Evolutionary conservation across 2,113 vertebrate species (phyloP).

Genomic region (Castor canadensis): DNA sequence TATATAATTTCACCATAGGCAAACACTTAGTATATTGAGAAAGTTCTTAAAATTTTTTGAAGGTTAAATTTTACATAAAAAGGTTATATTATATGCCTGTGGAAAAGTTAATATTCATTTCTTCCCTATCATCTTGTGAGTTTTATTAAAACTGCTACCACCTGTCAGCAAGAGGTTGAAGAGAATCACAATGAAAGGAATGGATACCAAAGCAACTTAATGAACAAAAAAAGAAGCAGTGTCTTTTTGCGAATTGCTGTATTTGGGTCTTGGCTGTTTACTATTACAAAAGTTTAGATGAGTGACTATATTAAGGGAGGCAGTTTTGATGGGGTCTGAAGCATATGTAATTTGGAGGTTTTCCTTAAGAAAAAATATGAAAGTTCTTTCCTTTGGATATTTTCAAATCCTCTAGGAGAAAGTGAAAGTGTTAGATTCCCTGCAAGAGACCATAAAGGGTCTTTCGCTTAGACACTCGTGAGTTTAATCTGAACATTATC

Average conservation of each 20-base stretch:
- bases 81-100: slow-evolving; percentile 58
- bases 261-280: neutral
- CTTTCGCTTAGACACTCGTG: neutral
- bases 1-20: slow-evolving; percentile 4
- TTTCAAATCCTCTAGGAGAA: neutral
- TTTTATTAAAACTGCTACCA: slow-evolving; percentile 69
- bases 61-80: slow-evolving; percentile 76
- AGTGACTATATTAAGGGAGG: neutral
- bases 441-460: neutral
- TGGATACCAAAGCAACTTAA: neutral
- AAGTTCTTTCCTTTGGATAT: slow-evolving; percentile 18
- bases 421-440: neutral
- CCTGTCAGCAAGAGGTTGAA: slow-evolving; percentile 47
- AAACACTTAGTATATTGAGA: slow-evolving; percentile 48
- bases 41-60: slow-evolving; percentile 49
- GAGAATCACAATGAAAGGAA: slow-evolving; percentile 24
- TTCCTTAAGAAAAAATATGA: neutral
- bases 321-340: neutral
- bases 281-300: neutral
- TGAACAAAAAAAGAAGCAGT: neutral
- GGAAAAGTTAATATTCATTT: slow-evolving; percentile 71
- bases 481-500: neutral
- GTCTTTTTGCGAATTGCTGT: neutral
- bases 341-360: neutral
- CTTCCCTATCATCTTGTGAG: slow-evolving; percentile 51